Conservation (phyloP, 2,113 vertebrate genomes). For the Microcebus lehilahytsara region DNA sequence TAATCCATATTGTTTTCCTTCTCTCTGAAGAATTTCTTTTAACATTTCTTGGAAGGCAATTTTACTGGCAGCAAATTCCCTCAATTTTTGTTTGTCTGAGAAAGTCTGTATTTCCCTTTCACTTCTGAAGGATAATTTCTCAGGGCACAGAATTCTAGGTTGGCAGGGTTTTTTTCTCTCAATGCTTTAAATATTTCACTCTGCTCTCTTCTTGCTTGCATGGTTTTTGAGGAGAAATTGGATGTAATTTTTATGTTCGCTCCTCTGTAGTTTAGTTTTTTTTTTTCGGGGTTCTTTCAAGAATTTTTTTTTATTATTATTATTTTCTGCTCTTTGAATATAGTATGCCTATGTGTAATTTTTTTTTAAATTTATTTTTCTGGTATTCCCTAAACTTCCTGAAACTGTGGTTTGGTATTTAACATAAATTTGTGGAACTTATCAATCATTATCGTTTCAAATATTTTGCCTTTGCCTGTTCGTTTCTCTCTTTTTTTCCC, state of each 20-base stretch:
- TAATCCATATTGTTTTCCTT: neutral
- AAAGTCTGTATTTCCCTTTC: neutral
- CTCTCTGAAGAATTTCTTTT: neutral
- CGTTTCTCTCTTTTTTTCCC: neutral
- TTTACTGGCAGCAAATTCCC: neutral
- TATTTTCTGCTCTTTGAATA: neutral
- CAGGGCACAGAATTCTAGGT: neutral
- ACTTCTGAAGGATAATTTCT: neutral
- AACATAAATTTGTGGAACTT: neutral
- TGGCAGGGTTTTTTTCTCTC: neutral
- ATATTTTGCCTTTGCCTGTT: accelerated
- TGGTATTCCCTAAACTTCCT: neutral
- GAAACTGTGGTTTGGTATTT: neutral
- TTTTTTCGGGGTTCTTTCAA: neutral
- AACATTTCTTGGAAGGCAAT: neutral
- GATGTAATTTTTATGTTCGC: neutral
- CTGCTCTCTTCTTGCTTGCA: neutral
- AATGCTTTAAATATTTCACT: neutral
- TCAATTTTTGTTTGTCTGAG: neutral
- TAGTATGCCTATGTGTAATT: neutral
- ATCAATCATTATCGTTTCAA: neutral
- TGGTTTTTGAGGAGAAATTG: neutral
- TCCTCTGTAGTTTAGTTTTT: neutral
- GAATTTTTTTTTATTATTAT: neutral
- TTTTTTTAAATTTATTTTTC: neutral